Evolutionary conservation across 1,140 invertebrate genomes (phyloP).

Genomic region (Delia radicum): DNA sequence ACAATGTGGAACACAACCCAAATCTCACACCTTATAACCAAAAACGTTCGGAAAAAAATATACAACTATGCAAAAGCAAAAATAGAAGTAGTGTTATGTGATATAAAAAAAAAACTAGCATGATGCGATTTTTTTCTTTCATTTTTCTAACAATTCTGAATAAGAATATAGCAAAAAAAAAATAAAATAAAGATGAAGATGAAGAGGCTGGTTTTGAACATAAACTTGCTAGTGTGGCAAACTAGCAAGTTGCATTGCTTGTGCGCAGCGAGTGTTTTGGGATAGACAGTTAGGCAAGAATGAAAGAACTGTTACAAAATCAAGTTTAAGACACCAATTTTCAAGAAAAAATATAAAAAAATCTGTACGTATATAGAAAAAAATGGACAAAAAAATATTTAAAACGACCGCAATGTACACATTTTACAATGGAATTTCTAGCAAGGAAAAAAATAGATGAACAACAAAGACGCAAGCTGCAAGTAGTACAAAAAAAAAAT

Average conservation of each 20-base stretch:
- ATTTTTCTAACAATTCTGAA: neutral
- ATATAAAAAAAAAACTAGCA: neutral
- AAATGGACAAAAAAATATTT: neutral
- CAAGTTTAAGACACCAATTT: constrained; percentile 24
- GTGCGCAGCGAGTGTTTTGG: neutral
- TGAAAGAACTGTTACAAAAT: constrained; percentile 24
- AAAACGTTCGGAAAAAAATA: constrained; percentile 4
- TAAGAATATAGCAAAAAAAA: neutral
- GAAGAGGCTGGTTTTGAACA: neutral
- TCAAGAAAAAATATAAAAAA: neutral
- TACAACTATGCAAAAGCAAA: constrained; percentile 3
- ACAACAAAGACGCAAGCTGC: no score
- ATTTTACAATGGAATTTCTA: constrained; percentile 6
- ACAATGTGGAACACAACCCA: constrained; percentile 23
- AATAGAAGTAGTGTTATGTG: neutral
- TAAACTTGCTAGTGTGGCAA: neutral
- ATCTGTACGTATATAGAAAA: neutral
- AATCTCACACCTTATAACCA: constrained; percentile 24
- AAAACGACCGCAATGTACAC: constrained; percentile 13
- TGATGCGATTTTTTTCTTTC: neutral
- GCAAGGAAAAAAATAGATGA: no score
- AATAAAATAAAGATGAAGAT: neutral
- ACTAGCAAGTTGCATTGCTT: neutral
- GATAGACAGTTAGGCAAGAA: constrained; percentile 11
- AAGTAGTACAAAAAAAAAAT: neutral